Evolutionary conservation across 2,113 vertebrate species (phyloP).

Genomic region (Erpornis zantholeuca): DNA sequence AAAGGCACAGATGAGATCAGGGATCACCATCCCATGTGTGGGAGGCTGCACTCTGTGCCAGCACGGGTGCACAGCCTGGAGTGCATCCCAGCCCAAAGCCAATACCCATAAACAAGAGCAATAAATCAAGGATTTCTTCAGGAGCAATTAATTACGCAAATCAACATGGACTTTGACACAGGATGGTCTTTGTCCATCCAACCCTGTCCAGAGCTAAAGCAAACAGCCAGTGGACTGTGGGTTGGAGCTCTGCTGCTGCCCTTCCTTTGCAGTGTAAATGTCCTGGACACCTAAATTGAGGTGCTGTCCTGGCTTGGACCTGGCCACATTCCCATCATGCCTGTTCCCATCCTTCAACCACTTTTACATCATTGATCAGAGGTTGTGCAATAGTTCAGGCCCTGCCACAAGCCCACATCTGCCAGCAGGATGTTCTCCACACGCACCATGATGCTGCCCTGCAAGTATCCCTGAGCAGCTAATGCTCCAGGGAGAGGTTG

Average conservation of each 20-base stretch:
- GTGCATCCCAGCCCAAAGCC: not conserved
- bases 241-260: not conserved
- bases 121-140: constrained; percentile 22
- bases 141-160: not conserved
- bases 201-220: not conserved
- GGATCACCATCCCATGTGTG: fast-evolving
- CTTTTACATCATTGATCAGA: not conserved
- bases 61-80: not conserved
- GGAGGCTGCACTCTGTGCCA: not conserved
- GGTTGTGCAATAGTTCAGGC: not conserved
- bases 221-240: not conserved
- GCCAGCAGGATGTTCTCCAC: not conserved
- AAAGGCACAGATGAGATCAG: not conserved
- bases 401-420: not conserved
- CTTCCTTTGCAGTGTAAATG: not conserved
- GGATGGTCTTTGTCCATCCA: constrained; percentile 25
- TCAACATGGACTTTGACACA: not conserved
- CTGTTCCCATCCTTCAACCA: fast-evolving
- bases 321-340: not conserved
- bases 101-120: not conserved
- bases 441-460: not conserved
- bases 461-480: not conserved
- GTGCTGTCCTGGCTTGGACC: not conserved
- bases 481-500: not conserved
- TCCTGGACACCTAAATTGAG: too few species aligned